These are phyloP conservation scores for Phytoseiulus persimilis DNA, from an alignment of 2,888 invertebrate species.

Conservation along the genomic window DNA sequence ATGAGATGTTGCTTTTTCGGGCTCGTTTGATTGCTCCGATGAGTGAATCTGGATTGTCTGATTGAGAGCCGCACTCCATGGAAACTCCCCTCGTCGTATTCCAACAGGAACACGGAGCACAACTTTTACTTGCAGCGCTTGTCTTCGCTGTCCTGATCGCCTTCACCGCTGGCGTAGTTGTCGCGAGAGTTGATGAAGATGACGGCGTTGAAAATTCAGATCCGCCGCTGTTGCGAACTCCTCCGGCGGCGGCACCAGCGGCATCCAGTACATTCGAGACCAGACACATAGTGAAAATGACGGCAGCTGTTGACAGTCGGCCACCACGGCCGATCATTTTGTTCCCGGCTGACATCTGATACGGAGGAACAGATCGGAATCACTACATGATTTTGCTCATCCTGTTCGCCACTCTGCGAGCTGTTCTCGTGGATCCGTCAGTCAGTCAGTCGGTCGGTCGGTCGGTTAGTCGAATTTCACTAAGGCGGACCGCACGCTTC, in stretches of 20 bases:
- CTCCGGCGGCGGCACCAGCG: not conserved
- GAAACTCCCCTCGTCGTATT: not conserved
- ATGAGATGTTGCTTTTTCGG: not conserved
- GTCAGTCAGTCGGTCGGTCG: not conserved
- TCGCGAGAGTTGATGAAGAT: not conserved
- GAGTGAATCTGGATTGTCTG: not conserved
- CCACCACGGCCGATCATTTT: not conserved
- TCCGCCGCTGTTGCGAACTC: not conserved
- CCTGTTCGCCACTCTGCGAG: not conserved
- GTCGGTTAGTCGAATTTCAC: not conserved
- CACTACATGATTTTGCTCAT: not conserved
- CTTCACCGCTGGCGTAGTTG: not conserved
- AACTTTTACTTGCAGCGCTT: not conserved
- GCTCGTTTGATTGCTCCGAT: not conserved
- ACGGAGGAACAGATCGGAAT: not conserved
- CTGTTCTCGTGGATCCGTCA: not conserved
- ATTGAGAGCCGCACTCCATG: not conserved
- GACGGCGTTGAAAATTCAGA: not conserved
- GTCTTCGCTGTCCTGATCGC: not conserved
- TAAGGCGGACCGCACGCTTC: not conserved
- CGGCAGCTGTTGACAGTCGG: not conserved
- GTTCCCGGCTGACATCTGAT: not conserved
- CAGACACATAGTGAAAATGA: not conserved
- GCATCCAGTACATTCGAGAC: not conserved
- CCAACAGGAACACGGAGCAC: not conserved